phyloP scores from a whole-genome alignment of 2,113 vertebrate species.

The Gallinago media region DNA sequence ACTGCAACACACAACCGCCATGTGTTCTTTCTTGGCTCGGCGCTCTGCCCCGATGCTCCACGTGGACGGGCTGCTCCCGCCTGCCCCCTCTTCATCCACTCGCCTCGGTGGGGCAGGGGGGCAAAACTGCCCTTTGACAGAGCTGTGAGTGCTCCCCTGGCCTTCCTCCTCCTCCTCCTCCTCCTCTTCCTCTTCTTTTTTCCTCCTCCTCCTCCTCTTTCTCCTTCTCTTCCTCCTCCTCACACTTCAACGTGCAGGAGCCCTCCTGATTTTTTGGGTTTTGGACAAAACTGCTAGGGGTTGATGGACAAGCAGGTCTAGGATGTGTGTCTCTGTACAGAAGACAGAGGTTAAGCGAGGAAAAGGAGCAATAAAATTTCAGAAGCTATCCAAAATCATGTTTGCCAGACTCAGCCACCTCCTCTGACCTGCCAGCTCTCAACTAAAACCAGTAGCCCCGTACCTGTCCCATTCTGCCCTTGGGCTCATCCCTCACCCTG shows the following conservation, averaged over 20 bases:
- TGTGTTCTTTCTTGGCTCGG: constrained; percentile 74
- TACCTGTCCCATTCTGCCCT: neutral
- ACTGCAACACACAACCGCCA: constrained; percentile 66
- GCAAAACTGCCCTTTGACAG: neutral
- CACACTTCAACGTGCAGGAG: neutral
- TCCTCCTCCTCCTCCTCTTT: neutral
- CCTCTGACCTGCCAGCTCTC: neutral
- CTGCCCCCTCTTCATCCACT: neutral
- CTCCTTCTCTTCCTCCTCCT: neutral
- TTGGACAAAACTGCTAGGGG: neutral
- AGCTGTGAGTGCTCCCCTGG: neutral
- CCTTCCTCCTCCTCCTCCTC: neutral
- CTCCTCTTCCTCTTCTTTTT: neutral
- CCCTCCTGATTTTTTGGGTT: neutral
- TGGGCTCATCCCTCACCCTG: neutral
- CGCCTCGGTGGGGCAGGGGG: neutral
- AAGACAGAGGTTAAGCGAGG: neutral
- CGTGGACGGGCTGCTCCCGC: constrained; percentile 13
- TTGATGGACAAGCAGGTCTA: neutral
- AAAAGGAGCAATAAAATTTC: neutral
- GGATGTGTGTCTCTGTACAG: neutral
- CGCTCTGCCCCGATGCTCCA: constrained; percentile 3
- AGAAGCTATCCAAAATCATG: accelerated
- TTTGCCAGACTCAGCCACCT: neutral
- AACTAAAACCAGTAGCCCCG: accelerated